Percentiles rank a stretch among this genome's conserved stretches.
phyloP scores from a whole-genome alignment of 2,888 invertebrate genomes.

The Phrixothrix hirtus region DNA sequence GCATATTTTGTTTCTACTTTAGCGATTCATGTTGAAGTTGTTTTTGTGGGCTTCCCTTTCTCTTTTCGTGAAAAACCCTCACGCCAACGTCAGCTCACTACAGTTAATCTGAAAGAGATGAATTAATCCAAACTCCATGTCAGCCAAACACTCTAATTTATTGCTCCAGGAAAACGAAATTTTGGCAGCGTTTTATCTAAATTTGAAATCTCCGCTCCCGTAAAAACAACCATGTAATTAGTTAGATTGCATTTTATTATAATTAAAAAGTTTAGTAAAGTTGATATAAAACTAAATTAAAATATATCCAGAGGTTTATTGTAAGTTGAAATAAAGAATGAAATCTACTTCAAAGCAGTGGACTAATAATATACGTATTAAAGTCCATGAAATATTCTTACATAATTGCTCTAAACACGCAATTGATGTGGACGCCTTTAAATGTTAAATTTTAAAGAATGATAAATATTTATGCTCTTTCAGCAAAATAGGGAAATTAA shows the following conservation, averaged over 20 bases:
- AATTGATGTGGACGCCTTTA: too few species aligned
- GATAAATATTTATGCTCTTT: too few species aligned
- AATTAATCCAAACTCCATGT: constrained; percentile 57
- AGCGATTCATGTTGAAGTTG: constrained; percentile 31
- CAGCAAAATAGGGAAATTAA: too few species aligned
- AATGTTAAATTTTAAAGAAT: too few species aligned
- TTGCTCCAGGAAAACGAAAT: constrained; percentile 54
- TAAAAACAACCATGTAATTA: constrained; percentile 53
- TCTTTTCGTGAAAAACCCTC: constrained; percentile 39
- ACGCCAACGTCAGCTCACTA: constrained; percentile 54
- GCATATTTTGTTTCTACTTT: constrained; percentile 30
- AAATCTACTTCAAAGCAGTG: too few species aligned
- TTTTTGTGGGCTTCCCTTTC: constrained; percentile 31
- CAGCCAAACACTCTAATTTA: constrained; percentile 56
- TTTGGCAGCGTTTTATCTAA: constrained; percentile 58
- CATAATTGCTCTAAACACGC: too few species aligned
- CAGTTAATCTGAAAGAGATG: constrained; percentile 58
- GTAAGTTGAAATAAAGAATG: background rate
- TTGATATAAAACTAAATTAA: constrained; percentile 5
- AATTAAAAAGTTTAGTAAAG: constrained; percentile 52
- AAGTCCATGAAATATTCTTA: too few species aligned
- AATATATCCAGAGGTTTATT: background rate
- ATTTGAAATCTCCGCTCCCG: constrained; percentile 54
- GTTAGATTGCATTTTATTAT: constrained; percentile 54
- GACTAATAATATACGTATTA: too few species aligned